A percentile compares a stretch with the other conserved stretches of the same genome.
Conservation (phyloP, 2,797 vertebrate genomes). For the Delichon dasypus region DNA sequence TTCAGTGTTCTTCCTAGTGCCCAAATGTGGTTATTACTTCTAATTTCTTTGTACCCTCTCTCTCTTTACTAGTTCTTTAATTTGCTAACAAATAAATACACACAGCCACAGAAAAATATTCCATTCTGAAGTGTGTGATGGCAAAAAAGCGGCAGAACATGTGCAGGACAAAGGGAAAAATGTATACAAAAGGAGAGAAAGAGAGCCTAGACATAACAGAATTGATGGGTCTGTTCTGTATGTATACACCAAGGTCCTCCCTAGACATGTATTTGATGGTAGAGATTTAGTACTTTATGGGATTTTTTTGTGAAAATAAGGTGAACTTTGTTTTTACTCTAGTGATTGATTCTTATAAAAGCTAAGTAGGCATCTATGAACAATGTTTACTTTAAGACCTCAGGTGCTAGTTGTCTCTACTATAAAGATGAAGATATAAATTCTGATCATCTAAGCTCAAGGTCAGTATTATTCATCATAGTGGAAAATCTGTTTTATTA, state of each 20-base stretch:
- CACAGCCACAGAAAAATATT: neutral
- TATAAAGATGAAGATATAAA: conserved; percentile 5
- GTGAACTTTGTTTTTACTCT: neutral
- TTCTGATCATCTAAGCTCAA: neutral
- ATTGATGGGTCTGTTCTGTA: neutral
- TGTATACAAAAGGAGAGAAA: neutral
- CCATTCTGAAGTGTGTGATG: neutral
- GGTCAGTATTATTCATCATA: neutral
- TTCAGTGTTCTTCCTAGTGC: neutral
- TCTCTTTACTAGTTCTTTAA: neutral
- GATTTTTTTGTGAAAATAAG: neutral
- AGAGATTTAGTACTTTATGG: neutral
- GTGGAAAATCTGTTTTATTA: neutral
- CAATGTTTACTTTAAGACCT: neutral
- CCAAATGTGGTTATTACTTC: neutral
- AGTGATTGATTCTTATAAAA: neutral
- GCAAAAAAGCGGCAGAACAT: neutral
- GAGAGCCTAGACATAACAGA: neutral
- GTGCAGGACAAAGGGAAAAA: neutral
- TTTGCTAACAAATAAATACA: neutral
- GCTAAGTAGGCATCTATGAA: conserved; percentile 13
- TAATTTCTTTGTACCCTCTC: neutral
- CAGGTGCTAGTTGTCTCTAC: neutral
- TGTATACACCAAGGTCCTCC: neutral
- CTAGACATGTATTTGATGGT: neutral